Conservation (phyloP, 2,797 vertebrate genomes). For the Graptemys geographica region DNA sequence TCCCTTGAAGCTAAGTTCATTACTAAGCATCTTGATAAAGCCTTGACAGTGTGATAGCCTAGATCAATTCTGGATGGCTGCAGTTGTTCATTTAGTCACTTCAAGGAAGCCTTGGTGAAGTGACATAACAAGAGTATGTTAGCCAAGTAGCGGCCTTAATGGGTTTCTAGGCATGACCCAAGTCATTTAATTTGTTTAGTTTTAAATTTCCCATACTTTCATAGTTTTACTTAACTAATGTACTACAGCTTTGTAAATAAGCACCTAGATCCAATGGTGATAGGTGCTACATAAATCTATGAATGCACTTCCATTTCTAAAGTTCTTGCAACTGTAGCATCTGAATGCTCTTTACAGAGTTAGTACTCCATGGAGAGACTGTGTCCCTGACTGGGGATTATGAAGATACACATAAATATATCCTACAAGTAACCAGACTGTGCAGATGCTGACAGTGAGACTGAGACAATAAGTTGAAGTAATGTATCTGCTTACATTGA, state of each 20-base stretch:
- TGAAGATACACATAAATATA: fast-evolving
- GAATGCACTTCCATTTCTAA: neutral
- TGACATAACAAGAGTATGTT: neutral
- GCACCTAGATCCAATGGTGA: neutral
- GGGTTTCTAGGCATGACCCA: neutral
- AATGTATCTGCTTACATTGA: neutral
- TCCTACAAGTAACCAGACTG: fast-evolving
- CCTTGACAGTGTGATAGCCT: neutral
- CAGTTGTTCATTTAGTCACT: neutral
- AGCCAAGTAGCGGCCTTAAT: neutral
- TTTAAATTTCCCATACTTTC: neutral
- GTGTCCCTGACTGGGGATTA: neutral
- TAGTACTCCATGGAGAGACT: neutral
- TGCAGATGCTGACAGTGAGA: neutral
- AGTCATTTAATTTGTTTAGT: neutral
- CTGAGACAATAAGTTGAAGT: neutral
- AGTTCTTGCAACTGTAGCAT: neutral
- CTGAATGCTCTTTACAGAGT: neutral
- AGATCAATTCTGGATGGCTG: neutral
- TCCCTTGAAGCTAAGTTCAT: neutral
- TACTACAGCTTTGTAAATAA: neutral
- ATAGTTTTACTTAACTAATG: neutral
- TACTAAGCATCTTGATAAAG: neutral
- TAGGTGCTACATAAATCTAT: neutral
- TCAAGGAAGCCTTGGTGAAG: neutral